phyloP scores from a whole-genome alignment of 2,113 vertebrate genomes.

The Odocoileus hemionus region DNA sequence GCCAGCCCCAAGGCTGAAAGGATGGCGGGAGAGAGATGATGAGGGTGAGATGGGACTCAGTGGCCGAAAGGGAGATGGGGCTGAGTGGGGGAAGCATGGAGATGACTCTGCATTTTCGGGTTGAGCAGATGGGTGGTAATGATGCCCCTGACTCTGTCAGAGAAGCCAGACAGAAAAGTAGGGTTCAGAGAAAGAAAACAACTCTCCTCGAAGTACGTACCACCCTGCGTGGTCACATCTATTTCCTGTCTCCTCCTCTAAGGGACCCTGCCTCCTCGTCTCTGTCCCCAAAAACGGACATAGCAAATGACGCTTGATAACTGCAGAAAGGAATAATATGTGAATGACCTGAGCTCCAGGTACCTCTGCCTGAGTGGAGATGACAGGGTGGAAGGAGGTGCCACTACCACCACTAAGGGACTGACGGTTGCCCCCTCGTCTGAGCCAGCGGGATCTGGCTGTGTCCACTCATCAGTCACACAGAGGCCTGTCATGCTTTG shows the following conservation, averaged over 20 bases:
- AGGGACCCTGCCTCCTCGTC: background rate
- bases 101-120: background rate
- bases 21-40: background rate
- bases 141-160: too few relatives aligned
- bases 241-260: background rate
- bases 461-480: background rate
- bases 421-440: rapidly evolving
- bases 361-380: background rate
- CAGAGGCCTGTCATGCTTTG: background rate
- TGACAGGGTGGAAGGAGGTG: background rate
- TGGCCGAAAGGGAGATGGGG: too few relatives aligned
- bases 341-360: background rate
- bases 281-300: background rate
- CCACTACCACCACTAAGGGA: rapidly evolving
- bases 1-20: rapidly evolving
- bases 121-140: background rate
- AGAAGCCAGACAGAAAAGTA: background rate
- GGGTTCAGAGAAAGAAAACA: background rate
- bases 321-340: background rate
- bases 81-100: rapidly evolving
- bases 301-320: rapidly evolving
- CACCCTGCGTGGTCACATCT: background rate
- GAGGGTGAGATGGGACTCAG: rapidly evolving
- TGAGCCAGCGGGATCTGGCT: background rate
- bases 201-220: background rate